Percentiles rank a stretch among this genome's conserved stretches.
phyloP scores from a whole-genome alignment of 1,140 invertebrate species.

The Leptinotarsa lineolata region DNA sequence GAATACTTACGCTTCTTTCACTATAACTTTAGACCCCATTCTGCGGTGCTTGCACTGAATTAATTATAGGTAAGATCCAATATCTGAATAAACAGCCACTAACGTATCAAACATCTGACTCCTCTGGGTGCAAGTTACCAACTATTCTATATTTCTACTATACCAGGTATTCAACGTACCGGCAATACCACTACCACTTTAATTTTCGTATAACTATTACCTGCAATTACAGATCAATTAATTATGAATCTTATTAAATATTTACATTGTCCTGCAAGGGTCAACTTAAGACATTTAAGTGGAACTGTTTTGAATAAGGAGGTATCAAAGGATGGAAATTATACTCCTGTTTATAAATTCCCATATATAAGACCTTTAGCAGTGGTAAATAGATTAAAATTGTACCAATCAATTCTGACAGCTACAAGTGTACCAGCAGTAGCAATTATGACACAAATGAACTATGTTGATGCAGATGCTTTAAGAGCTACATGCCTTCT shows the following conservation, averaged over 20 bases:
- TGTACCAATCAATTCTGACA: conserved; percentile 42
- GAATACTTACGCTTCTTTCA: too few relatives aligned
- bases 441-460: conserved; percentile 21
- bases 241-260: conserved; percentile 30
- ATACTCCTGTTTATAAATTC: conserved; percentile 47
- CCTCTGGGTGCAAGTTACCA: too few relatives aligned
- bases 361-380: conserved; percentile 40
- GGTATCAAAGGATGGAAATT: conserved; percentile 24
- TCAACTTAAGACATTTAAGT: not conserved
- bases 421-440: conserved; percentile 25
- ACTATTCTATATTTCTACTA: too few relatives aligned
- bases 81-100: too few relatives aligned
- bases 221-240: conserved; percentile 50
- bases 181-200: too few relatives aligned
- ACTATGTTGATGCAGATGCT: conserved; percentile 29
- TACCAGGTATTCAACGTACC: too few relatives aligned
- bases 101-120: too few relatives aligned
- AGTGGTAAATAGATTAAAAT: conserved; percentile 45
- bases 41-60: too few relatives aligned
- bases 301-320: not conserved
- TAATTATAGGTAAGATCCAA: too few relatives aligned
- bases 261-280: not conserved
- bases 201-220: conserved; percentile 28
- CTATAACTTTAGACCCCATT: too few relatives aligned
- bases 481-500: conserved; percentile 15